A percentile compares a stretch with the other conserved stretches of the same genome.
These are phyloP conservation scores for Papilio dardanus DNA, from an alignment of 1,140 invertebrate genomes.

Conservation along the genomic window DNA sequence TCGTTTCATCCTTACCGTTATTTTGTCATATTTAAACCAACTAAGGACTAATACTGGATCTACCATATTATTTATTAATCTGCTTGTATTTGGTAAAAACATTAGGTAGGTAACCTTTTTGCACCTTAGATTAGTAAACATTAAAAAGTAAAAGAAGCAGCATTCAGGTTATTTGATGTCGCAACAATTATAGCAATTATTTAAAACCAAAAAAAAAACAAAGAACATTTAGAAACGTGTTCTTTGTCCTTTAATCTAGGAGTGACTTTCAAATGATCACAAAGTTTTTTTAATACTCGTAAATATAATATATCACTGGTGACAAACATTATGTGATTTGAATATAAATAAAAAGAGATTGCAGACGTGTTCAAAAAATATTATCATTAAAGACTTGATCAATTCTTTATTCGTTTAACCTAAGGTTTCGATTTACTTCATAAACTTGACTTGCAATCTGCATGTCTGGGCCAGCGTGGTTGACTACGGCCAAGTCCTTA, in stretches of 20 bases:
- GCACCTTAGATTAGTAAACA: no score
- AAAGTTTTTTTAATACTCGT: not conserved
- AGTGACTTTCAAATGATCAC: not conserved
- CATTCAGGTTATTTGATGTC: not conserved
- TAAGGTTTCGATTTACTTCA: no score
- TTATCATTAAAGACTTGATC: not conserved
- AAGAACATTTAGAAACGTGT: constrained; percentile 12
- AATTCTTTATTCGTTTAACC: not conserved
- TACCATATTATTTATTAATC: no score
- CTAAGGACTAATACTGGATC: no score
- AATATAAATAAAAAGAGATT: constrained; percentile 4
- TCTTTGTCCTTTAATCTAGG: constrained; percentile 3
- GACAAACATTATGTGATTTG: not conserved
- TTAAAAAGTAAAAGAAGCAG: not conserved
- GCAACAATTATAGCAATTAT: constrained; percentile 1
- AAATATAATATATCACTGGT: not conserved
- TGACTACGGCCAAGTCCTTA: no score
- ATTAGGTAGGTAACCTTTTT: no score
- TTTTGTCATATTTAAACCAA: no score
- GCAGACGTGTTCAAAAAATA: not conserved
- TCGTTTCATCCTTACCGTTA: no score
- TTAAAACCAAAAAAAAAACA: not conserved
- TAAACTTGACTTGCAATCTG: no score
- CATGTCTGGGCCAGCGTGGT: no score
- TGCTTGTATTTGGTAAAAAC: no score